Evolutionary conservation across 1,140 invertebrate genomes (phyloP).

Genomic region (Arctopsyche grandis): DNA sequence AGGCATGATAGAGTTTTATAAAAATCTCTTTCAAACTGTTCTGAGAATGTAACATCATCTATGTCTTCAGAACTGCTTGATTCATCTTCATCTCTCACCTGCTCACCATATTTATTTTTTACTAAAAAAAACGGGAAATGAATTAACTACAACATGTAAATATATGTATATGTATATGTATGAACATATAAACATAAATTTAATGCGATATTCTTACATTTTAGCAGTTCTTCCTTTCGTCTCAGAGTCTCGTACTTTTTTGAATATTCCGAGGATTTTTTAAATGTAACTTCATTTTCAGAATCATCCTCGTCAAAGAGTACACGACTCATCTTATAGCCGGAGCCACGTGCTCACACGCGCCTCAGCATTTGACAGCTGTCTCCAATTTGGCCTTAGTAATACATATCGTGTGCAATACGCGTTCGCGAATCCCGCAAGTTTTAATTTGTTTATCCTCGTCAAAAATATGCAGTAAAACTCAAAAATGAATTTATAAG

Average conservation of each 20-base stretch:
- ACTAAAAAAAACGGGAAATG: constrained; percentile 67
- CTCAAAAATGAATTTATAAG: no score
- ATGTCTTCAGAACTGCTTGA: constrained; percentile 67
- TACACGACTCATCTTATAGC: constrained; percentile 27
- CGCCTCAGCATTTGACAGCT: no score
- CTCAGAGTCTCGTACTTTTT: constrained; percentile 84
- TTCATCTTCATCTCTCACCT: constrained; percentile 60
- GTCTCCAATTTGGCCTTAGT: no score
- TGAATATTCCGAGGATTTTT: constrained; percentile 83
- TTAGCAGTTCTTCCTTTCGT: constrained; percentile 86
- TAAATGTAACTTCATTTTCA: constrained; percentile 68
- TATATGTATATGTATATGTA: constrained; percentile 29
- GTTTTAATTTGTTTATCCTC: no score
- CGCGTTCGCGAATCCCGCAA: no score
- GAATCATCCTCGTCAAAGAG: constrained; percentile 57
- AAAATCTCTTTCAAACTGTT: constrained; percentile 85
- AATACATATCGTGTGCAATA: no score
- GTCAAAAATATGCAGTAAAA: no score
- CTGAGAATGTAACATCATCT: constrained; percentile 69
- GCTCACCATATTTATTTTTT: constrained; percentile 78
- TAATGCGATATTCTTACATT: constrained; percentile 70
- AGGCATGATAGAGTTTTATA: constrained; percentile 84
- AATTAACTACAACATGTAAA: constrained; percentile 37
- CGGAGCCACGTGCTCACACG: background rate
- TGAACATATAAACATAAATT: constrained; percentile 35